These are phyloP conservation scores for Nothocercus nigrocapillus DNA, from an alignment of 2,113 vertebrate genomes.

Conservation along the genomic window DNA sequence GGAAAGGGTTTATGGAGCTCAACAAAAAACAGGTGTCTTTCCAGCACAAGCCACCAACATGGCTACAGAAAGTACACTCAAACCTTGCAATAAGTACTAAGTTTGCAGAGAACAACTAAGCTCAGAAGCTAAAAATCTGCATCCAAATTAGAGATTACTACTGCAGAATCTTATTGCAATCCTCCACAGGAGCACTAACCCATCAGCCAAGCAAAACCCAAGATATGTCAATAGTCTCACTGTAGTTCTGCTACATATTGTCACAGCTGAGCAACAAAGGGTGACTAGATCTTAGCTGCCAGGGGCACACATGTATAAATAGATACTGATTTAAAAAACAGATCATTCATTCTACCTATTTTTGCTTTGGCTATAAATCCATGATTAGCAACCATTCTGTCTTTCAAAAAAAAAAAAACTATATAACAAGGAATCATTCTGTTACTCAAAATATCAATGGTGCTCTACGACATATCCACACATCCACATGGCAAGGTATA, in stretches of 20 bases:
- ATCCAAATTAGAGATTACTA: background rate
- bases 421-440: background rate
- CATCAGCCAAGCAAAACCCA: rapidly evolving
- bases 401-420: background rate
- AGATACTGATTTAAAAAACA: too few relatives aligned
- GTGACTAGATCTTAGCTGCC: background rate
- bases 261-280: background rate
- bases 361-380: background rate
- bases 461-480: background rate
- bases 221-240: background rate
- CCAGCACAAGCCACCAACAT: background rate
- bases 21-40: background rate
- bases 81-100: background rate
- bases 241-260: background rate
- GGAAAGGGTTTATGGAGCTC: background rate
- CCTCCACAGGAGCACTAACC: too few relatives aligned
- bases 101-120: background rate
- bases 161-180: background rate
- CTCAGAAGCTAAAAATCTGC: background rate
- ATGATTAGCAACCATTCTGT: background rate
- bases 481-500: background rate
- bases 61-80: background rate
- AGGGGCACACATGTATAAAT: background rate
- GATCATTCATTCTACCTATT: too few relatives aligned
- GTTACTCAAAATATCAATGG: background rate